phyloP scores from a whole-genome alignment of 2,888 invertebrate genomes.

The Heliconius hortense region DNA sequence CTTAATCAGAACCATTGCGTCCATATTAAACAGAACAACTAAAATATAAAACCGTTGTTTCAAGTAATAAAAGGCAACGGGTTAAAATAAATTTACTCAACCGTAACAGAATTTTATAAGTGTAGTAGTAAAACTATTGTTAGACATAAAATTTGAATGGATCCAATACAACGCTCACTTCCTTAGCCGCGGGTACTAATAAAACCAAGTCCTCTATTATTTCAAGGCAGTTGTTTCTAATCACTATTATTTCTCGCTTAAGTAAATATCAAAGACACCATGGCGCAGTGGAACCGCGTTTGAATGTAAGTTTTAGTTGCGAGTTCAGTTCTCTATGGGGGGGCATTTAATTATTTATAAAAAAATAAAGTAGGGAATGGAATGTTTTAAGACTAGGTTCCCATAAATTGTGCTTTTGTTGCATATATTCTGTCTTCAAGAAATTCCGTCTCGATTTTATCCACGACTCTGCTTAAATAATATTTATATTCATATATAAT shows the following conservation, averaged over 20 bases:
- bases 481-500: too few species aligned
- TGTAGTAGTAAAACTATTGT: constrained; percentile 16
- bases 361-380: not conserved
- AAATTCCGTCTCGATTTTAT: too few species aligned
- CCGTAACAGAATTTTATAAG: not conserved
- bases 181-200: not conserved
- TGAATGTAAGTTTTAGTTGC: not conserved
- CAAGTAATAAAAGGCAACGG: constrained; percentile 1
- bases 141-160: constrained; percentile 10
- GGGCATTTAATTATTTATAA: too few species aligned
- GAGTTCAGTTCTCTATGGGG: not conserved
- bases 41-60: not conserved
- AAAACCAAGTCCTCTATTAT: constrained; percentile 1
- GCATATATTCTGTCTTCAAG: too few species aligned
- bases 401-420: too few species aligned
- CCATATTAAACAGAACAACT: not conserved
- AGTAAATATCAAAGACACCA: not conserved
- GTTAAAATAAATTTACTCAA: constrained; percentile 8
- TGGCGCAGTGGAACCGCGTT: too few species aligned
- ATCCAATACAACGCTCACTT: constrained; percentile 7
- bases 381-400: not conserved
- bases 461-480: too few species aligned
- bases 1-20: not conserved
- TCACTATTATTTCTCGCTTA: constrained; percentile 7
- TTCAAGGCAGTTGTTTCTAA: not conserved